These are phyloP conservation scores for Xylota segnis DNA, from an alignment of 2,888 invertebrate species.

Conservation along the genomic window DNA sequence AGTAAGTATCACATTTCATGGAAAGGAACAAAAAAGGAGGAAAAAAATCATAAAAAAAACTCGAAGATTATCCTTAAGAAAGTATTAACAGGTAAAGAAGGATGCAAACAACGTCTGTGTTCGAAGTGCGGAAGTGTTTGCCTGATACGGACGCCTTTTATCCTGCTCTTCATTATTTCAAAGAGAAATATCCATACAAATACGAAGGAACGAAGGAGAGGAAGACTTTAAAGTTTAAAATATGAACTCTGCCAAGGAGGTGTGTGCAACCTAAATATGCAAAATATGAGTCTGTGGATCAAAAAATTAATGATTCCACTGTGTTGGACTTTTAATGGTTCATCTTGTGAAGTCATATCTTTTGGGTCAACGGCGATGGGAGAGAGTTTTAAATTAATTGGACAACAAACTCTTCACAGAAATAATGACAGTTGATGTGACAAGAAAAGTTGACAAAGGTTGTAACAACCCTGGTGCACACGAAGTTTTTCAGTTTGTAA, in stretches of 20 bases:
- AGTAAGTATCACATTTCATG: conserved; percentile 37
- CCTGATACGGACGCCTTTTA: conserved; percentile 4
- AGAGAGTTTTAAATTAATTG: background rate
- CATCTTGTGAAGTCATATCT: background rate
- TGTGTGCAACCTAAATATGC: background rate
- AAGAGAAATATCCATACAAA: background rate
- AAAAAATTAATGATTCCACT: background rate
- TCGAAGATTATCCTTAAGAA: conserved; percentile 55
- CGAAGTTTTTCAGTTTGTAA: background rate
- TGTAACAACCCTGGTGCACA: background rate
- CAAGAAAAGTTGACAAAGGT: background rate
- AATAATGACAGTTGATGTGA: background rate
- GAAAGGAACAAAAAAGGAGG: conserved; percentile 1
- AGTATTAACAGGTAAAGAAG: conserved; percentile 39
- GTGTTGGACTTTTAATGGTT: background rate
- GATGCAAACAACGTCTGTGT: conserved; percentile 25
- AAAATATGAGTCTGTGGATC: background rate
- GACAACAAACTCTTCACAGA: background rate
- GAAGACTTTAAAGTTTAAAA: background rate
- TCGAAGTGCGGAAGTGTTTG: conserved; percentile 38
- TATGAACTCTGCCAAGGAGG: background rate
- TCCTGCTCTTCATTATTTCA: background rate
- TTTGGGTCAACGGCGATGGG: background rate
- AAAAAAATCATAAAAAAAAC: conserved; percentile 19
- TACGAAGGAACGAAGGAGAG: background rate